Conservation (phyloP, 2,113 vertebrate genomes). For the Eptesicus fuscus region DNA sequence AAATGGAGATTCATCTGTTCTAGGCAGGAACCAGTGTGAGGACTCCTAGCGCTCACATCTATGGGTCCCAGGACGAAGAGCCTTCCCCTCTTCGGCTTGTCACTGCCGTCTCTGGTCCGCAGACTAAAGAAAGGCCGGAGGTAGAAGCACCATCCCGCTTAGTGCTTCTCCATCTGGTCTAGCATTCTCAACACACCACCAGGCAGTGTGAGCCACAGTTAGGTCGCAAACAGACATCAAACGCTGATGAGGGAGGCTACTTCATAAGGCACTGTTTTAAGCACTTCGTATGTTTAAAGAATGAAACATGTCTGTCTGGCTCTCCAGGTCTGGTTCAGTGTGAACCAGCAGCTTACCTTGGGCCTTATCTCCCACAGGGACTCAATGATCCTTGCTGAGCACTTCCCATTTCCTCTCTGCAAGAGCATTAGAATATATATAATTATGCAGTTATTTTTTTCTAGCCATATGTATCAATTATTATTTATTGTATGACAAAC, state of each 20-base stretch:
- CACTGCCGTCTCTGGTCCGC: neutral
- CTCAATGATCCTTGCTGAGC: neutral
- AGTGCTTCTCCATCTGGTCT: neutral
- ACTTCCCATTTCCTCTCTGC: neutral
- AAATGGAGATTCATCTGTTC: fast-evolving
- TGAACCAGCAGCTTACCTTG: neutral
- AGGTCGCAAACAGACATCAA: neutral
- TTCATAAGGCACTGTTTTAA: neutral
- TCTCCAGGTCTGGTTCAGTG: neutral
- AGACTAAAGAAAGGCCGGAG: neutral
- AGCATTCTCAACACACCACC: neutral
- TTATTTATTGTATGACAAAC: neutral
- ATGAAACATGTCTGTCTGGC: neutral
- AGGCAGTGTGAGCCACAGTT: neutral
- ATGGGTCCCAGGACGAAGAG: neutral
- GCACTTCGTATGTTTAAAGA: neutral
- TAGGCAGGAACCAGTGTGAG: neutral
- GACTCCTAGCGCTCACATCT: too few relatives aligned
- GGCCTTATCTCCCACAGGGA: too few relatives aligned
- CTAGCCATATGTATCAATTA: neutral
- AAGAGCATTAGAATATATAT: neutral
- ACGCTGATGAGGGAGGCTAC: neutral
- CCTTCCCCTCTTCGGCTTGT: neutral
- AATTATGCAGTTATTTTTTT: neutral
- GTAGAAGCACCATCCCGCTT: fast-evolving